Conservation (phyloP, 1,140 invertebrate genomes). For the Drosophila virilis region DNA sequence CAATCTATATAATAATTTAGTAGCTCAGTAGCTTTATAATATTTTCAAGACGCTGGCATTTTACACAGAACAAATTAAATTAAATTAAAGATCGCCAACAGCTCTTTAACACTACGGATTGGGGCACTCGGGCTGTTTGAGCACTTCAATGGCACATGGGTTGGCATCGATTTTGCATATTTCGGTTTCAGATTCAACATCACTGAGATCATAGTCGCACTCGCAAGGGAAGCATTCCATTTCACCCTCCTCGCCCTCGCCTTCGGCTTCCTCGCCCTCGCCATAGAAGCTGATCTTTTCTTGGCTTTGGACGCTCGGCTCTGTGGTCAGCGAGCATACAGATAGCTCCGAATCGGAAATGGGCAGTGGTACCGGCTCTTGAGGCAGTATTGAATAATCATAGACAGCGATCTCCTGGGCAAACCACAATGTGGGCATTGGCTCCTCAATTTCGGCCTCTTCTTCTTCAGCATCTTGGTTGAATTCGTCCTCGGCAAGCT, state of each 20-base stretch:
- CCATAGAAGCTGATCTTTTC: conserved; percentile 64
- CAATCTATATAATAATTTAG: too few species aligned
- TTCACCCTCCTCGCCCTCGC: conserved; percentile 63
- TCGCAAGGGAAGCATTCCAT: conserved; percentile 70
- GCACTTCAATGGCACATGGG: conserved; percentile 74
- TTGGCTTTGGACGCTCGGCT: conserved; percentile 50
- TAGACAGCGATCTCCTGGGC: conserved; percentile 88
- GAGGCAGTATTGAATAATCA: conserved; percentile 87
- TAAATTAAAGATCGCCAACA: not conserved
- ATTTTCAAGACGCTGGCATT: too few species aligned
- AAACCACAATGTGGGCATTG: conserved; percentile 86
- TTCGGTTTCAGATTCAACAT: conserved; percentile 59
- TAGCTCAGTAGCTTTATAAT: too few species aligned
- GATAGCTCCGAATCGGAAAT: conserved; percentile 86
- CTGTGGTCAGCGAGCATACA: conserved; percentile 76
- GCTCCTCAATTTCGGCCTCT: conserved; percentile 82
- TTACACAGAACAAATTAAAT: not conserved
- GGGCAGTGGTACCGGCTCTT: conserved; percentile 87
- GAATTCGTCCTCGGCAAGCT: conserved; percentile 2
- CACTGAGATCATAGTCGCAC: conserved; percentile 59
- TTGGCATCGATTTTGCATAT: conserved; percentile 59
- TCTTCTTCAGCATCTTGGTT: conserved; percentile 4
- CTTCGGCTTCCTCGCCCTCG: conserved; percentile 79
- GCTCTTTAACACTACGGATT: conserved; percentile 6
- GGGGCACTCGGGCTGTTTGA: conserved; percentile 57